phyloP scores from a whole-genome alignment of 1,140 invertebrate genomes.

The Hyphantria cunea region DNA sequence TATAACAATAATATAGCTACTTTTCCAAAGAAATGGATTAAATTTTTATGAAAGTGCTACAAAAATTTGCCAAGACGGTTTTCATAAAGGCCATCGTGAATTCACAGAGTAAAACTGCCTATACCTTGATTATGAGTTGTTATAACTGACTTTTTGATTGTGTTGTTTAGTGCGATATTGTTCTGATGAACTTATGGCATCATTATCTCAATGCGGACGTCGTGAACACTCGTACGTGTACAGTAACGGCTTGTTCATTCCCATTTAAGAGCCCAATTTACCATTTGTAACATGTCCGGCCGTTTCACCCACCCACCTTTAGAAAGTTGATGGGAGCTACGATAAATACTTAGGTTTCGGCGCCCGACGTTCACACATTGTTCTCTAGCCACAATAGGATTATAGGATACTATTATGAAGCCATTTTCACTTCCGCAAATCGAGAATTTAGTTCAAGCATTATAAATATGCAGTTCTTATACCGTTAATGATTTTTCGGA shows the following conservation, averaged over 20 bases:
- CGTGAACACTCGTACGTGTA: constrained; percentile 15
- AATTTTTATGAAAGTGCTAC: too few relatives aligned
- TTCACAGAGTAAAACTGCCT: too few relatives aligned
- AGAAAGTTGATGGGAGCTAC: constrained; percentile 42
- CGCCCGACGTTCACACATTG: constrained; percentile 29
- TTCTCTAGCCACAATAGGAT: constrained; percentile 46
- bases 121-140: too few relatives aligned
- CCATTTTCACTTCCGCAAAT: constrained; percentile 29
- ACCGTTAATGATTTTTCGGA: constrained; percentile 3
- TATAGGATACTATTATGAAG: constrained; percentile 37
- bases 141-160: too few relatives aligned
- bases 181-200: constrained; percentile 15
- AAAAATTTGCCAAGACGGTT: too few relatives aligned
- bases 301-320: constrained; percentile 41
- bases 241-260: constrained; percentile 26
- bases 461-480: constrained; percentile 11
- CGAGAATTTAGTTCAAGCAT: constrained; percentile 21
- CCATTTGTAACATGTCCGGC: constrained; percentile 33
- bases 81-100: too few relatives aligned
- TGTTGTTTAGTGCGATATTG: constrained; percentile 2
- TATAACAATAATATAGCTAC: too few relatives aligned
- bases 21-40: too few relatives aligned
- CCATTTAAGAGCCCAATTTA: constrained; percentile 31
- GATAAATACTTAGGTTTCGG: constrained; percentile 37
- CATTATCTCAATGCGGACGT: constrained; percentile 18